Evolutionary conservation across 2,888 invertebrate genomes (phyloP).

Genomic region (Didymodactylos carnosus): DNA sequence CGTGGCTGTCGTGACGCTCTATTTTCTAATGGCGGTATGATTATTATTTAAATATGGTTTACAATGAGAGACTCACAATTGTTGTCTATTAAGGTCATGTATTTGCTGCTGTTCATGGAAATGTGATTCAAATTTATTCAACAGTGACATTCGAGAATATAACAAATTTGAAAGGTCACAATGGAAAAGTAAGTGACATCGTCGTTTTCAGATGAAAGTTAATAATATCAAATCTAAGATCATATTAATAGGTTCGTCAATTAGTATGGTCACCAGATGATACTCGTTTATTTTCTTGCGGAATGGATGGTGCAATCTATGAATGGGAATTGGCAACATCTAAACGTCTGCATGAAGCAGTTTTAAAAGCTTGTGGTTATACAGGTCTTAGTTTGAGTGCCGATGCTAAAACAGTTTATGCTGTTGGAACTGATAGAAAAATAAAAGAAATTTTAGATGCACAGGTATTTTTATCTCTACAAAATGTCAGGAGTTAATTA

Average conservation of each 20-base stretch:
- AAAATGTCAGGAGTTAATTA: neutral
- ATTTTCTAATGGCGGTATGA: neutral
- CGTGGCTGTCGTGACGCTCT: conserved; percentile 49
- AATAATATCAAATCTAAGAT: conserved; percentile 30
- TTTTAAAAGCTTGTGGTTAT: conserved; percentile 57
- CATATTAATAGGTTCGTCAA: conserved; percentile 36
- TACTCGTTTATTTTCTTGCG: conserved; percentile 59
- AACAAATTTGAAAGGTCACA: conserved; percentile 50
- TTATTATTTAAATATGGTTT: neutral
- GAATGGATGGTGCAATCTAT: conserved; percentile 48
- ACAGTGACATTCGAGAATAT: conserved; percentile 57
- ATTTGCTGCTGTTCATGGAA: conserved; percentile 70
- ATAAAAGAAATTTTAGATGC: conserved; percentile 41
- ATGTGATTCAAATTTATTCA: conserved; percentile 64
- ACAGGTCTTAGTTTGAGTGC: conserved; percentile 43
- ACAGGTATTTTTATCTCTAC: no score
- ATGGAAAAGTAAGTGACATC: conserved; percentile 35
- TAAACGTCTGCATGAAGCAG: conserved; percentile 54
- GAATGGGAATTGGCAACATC: conserved; percentile 37
- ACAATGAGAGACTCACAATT: neutral
- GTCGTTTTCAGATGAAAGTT: no score
- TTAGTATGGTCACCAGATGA: conserved; percentile 58
- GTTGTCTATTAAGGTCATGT: no score
- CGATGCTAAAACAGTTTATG: conserved; percentile 48
- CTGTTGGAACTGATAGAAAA: conserved; percentile 50